A percentile compares a stretch with the other conserved stretches of the same genome.
Evolutionary conservation across 2,888 invertebrate genomes (phyloP).

Genomic region (Drosophila falleni): DNA sequence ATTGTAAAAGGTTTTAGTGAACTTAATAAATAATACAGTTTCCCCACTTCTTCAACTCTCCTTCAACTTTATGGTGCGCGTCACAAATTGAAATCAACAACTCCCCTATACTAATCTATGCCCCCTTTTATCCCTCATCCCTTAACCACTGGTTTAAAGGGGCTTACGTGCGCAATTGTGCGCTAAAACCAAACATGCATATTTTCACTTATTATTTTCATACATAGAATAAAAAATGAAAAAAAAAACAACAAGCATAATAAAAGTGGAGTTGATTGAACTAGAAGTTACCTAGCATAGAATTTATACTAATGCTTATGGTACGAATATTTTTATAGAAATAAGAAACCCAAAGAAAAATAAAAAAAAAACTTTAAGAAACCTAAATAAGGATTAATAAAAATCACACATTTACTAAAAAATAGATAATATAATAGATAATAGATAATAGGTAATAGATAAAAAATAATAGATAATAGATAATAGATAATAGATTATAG

Average conservation of each 20-base stretch:
- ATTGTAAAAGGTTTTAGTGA: conserved; percentile 35
- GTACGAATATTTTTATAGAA: no score
- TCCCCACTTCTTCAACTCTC: neutral
- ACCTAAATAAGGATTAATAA: no score
- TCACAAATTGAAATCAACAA: conserved; percentile 27
- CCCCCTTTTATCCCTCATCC: neutral
- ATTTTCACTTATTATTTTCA: conserved; percentile 79
- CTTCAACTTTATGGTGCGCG: conserved; percentile 2
- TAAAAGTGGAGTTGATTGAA: neutral
- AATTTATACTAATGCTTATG: no score
- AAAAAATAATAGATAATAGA: no score
- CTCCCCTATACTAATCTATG: neutral
- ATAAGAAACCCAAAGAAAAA: no score
- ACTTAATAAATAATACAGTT: conserved; percentile 51
- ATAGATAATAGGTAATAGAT: no score
- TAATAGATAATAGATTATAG: no score
- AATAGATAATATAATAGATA: no score
- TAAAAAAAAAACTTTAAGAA: no score
- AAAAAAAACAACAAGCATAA: neutral
- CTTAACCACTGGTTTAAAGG: conserved; percentile 13
- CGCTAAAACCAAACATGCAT: conserved; percentile 79
- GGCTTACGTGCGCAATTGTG: conserved; percentile 72
- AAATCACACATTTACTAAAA: no score
- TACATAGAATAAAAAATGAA: conserved; percentile 33
- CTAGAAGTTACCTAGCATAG: conserved; percentile 14